phyloP scores from a whole-genome alignment of 2,888 invertebrate genomes.

The Sipha maydis region DNA sequence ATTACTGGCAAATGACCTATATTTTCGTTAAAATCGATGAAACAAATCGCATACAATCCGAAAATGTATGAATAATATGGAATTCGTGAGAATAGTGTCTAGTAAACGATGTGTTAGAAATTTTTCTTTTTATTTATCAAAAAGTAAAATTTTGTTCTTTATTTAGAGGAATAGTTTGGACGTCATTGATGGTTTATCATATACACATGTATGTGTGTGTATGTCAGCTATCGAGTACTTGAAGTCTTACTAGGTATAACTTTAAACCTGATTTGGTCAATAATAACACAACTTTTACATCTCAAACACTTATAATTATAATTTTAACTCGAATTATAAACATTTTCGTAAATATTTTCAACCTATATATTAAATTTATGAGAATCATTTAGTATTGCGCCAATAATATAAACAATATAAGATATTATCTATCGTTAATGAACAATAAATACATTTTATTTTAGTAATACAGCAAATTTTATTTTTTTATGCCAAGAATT shows the following conservation, averaged over 20 bases:
- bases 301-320: background rate
- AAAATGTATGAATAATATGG: slow-evolving; percentile 23
- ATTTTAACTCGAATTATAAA: background rate
- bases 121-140: slow-evolving; percentile 21
- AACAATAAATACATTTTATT: too few species aligned
- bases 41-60: slow-evolving; percentile 5
- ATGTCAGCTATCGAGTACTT: slow-evolving; percentile 3
- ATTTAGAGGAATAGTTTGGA: background rate
- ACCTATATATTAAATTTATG: too few species aligned
- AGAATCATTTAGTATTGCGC: background rate
- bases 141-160: background rate
- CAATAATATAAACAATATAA: too few species aligned
- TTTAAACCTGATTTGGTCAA: background rate
- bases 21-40: slow-evolving; percentile 22
- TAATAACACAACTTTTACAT: background rate
- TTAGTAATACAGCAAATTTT: too few species aligned
- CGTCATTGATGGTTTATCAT: slow-evolving; percentile 1
- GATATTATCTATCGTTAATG: too few species aligned
- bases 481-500: too few species aligned
- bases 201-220: background rate
- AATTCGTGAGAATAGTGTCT: background rate
- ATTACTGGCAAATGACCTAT: slow-evolving; percentile 5
- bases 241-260: background rate
- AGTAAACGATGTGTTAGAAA: background rate
- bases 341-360: too few species aligned